Base-by-base conservation (phyloP, 2,113 vertebrate genomes). In the Etheostoma cragini region DNA sequence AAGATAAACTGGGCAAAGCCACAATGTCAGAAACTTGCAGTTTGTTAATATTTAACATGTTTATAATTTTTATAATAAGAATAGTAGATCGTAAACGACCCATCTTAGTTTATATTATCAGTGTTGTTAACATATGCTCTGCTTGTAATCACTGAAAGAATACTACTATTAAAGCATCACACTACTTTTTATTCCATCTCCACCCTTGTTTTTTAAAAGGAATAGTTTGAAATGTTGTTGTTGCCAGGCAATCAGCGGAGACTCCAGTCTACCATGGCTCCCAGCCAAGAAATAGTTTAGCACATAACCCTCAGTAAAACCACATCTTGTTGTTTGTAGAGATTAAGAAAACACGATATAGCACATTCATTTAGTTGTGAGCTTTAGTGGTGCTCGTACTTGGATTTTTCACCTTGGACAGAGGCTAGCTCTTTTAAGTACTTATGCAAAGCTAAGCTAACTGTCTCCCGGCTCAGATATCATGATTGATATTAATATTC, bases 371-470 rank as follows among this genome's bases (percentile, higher is more conserved):
- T 52, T 19, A 42, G 26, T 42, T 3, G 1, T 38, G 3, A 52
- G 30, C 15, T 24, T 61, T 11, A 33, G 17, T n/a, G 3, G 6
- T 47, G 14, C 42, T 15, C 11, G 26, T 46, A 17, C 35, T 24
- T 26, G 22, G 8, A 49, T 49, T 33, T 47, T 45, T 24, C 17
- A 5, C 30, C 3, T 38, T 38, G 30, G 7, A 69, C 33, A 12
- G 14, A 60, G 46, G 4, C 21, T 4, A 21, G 8, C 12, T 67
- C 16, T 65, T 84, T 65, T 13, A 50, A 8, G 1, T 24, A 26
- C 58, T 58, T 33, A 50, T 49, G 30, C 24, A 11, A 53, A 79
- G 42, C 53, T 56, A 49, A 80, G 17, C n/a, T 56, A 72, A 60
- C 62, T 3, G 7, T 56, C 72, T 68, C n/a, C 54, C 50, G 8